Percentiles rank a stretch among this genome's conserved stretches.
phyloP scores from a whole-genome alignment of 1,140 invertebrate species.

The Ridgeia piscesae region DNA sequence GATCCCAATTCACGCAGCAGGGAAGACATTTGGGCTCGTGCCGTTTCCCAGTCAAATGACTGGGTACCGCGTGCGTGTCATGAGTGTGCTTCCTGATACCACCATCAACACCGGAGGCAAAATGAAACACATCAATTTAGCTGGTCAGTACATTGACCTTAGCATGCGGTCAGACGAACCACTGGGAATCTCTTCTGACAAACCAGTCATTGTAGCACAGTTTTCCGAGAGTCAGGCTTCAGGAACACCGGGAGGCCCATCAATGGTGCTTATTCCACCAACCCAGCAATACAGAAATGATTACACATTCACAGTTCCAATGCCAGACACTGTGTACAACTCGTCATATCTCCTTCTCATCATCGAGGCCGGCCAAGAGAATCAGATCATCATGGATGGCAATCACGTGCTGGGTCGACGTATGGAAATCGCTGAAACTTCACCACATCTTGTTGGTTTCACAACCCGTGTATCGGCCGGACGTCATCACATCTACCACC shows the following conservation, averaged over 20 bases:
- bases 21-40: background rate
- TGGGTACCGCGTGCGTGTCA: background rate
- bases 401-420: background rate
- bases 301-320: constrained; percentile 8
- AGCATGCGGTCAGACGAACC: background rate
- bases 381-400: background rate
- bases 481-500: background rate
- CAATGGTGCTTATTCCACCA: constrained; percentile 7
- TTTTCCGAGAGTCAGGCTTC: background rate
- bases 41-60: background rate
- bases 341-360: background rate
- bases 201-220: constrained; percentile 13
- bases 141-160: background rate
- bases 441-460: background rate
- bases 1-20: constrained; percentile 3
- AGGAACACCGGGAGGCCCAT: background rate
- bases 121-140: background rate
- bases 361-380: background rate
- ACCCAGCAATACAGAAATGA: background rate
- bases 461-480: background rate
- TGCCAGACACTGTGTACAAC: background rate
- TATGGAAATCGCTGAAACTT: background rate
- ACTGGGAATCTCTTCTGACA: background rate
- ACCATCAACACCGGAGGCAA: background rate
- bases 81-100: background rate